phyloP scores from a whole-genome alignment of 1,140 invertebrate genomes.

The Theocolax elegans region DNA sequence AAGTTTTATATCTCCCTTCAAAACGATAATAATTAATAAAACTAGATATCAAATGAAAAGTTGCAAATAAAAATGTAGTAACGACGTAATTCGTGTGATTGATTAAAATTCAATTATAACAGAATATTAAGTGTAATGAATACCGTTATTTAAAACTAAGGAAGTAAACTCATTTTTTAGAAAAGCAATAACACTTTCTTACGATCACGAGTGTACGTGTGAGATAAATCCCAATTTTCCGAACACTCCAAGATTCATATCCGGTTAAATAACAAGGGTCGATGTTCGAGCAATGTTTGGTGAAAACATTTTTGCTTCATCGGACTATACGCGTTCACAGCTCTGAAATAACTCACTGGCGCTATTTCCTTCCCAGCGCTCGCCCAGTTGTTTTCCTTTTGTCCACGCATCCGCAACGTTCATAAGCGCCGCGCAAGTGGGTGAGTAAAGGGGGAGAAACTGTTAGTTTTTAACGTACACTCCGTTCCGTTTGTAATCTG shows the following conservation, averaged over 20 bases:
- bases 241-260: neutral
- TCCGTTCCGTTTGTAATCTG: neutral
- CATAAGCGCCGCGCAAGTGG: neutral
- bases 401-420: neutral
- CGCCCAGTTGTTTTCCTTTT: neutral
- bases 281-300: conserved; percentile 20
- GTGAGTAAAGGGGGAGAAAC: too few relatives aligned
- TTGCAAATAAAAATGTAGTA: too few relatives aligned
- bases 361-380: neutral
- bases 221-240: neutral
- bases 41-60: too few relatives aligned
- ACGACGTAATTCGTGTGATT: too few relatives aligned
- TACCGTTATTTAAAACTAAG: too few relatives aligned
- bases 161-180: too few relatives aligned
- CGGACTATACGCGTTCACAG: neutral
- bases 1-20: too few relatives aligned
- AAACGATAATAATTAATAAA: too few relatives aligned
- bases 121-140: too few relatives aligned
- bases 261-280: neutral
- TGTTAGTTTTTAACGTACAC: neutral
- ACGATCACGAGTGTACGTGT: too few relatives aligned
- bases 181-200: too few relatives aligned
- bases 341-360: neutral
- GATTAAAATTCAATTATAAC: too few relatives aligned
- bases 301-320: neutral